Base-by-base conservation (phyloP, 2,113 vertebrate genomes). In the Ploceus nigricollis region DNA sequence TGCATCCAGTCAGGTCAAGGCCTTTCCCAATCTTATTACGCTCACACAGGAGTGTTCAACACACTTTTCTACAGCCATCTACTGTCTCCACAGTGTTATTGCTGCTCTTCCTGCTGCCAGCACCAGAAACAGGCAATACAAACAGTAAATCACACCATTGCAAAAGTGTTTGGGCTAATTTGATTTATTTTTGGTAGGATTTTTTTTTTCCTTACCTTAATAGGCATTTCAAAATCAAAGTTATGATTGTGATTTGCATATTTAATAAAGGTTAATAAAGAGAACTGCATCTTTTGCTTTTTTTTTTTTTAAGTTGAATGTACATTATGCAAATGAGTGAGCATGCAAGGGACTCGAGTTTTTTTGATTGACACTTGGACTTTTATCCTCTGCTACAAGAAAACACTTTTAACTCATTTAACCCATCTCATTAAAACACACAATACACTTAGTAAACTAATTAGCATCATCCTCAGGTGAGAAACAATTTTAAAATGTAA, bases 21-120 rank as follows among this genome's bases (percentile, higher is more conserved):
- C 98, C 98, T 98, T 97, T 97, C 97, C 97, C 96, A 97, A 96
- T 97, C 97, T 98, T 96, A 96, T 93, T 97, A 97, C 98, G 93
- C 97, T 94, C 80, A 82, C 84, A 66, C 84, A 90, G 69, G 94
- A 76, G 78, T 7, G 94, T 70, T 97, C 96, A 97, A 96, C 97
- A 75, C 87, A 98, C 98, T 98, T 98, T 98, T 98, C 98, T 98
- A 98, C 98, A 98, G 98, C 98, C 98, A 98, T 98, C 98, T 99
- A 98, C 98, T 97, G 98, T 98, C 98, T 93, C 91, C 81, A 72
- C 7, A 25, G 91, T 45, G 98, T 94, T 97, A 98, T 63, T 98
- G 98, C 98, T 89, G 86, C 98, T 96, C 65, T 23, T 42, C 61
- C 56, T 64, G 78, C 89, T 76, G 90, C 70, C 93, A 42, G 9